Conservation (phyloP, 2,888 invertebrate genomes). For the Minunthozetes semirufus region DNA sequence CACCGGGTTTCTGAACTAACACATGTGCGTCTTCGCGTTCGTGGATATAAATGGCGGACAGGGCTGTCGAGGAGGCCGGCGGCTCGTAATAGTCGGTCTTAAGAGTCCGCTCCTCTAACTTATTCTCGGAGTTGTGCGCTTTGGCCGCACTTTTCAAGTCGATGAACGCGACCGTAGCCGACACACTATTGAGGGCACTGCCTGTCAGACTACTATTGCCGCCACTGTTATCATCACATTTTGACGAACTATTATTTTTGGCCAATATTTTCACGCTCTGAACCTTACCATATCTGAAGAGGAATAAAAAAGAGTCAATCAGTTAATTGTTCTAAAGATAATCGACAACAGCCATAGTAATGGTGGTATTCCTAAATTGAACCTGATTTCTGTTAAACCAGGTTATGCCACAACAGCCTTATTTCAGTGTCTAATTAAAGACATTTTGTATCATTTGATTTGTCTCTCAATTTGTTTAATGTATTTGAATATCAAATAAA, state of each 20-base stretch:
- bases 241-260: conserved; percentile 43
- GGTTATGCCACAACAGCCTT: too few species aligned
- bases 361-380: background rate
- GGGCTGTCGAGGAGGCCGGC: conserved; percentile 44
- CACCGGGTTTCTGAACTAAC: background rate
- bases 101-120: conserved; percentile 75
- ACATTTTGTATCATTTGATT: too few species aligned
- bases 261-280: conserved; percentile 90
- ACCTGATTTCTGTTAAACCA: too few species aligned
- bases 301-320: conserved; percentile 37
- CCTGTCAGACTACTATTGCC: background rate
- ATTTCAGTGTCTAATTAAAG: too few species aligned
- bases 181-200: conserved; percentile 51
- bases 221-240: conserved; percentile 33
- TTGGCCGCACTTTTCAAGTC: conserved; percentile 94
- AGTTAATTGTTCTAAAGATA: too few species aligned
- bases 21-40: conserved; percentile 40
- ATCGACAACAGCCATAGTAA: too few species aligned
- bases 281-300: conserved; percentile 88
- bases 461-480: too few species aligned
- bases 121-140: conserved; percentile 82
- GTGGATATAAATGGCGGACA: conserved; percentile 44
- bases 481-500: too few species aligned
- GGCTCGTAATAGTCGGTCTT: conserved; percentile 89
- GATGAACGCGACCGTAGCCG: conserved; percentile 89